Base-by-base conservation (phyloP, 2,113 vertebrate genomes). In the Corvus hawaiiensis region DNA sequence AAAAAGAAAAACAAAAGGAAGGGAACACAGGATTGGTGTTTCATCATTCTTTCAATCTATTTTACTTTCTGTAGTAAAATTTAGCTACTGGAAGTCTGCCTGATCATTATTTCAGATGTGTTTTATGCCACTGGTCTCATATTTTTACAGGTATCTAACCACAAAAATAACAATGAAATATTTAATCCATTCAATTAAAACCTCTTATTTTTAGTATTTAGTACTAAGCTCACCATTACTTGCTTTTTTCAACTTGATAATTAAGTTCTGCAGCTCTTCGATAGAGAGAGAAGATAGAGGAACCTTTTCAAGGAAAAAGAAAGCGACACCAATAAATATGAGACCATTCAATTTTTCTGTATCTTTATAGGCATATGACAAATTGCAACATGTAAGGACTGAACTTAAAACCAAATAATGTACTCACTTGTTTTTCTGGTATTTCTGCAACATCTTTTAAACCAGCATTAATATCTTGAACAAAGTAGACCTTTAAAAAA, bases 401-500 rank as follows among this genome's bases (percentile, higher is more conserved):
- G 37, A 94, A 62, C 41, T 43, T 93, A 87, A 89, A 76, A 84
- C 63, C n/a, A 88, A 84, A 67, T 39, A 74, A 91, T 21, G 13
- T 59, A 93, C 95, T 98, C 95, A 99, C 98, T 91, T 98, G 95
- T 51, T 98, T 90, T 68, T 97, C 92, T 32, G 76, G 35, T 61
- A 82, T 68, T 62, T 98, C 98, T 79, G 92, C 86, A 67, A 95
- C 97, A 61, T 97, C 97, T 89, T 93, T 97, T 62, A 97, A 95
- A 80, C 99, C 99, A 62, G 98, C 98, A 62, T 99, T 99, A 82
- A 99, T 98, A 97, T 99, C 98, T 92, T 99, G 93, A 85, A 98
- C 97, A 97, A 98, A 99, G 96, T 99, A 99, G 63, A 98, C 98
- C 99, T 99, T 95, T 64, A 96, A 59, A 93, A 96, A 37, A 92